A percentile compares a stretch with the other conserved stretches of the same genome.
Evolutionary conservation across 2,113 vertebrate species (phyloP).

Genomic region (Strigops habroptila): DNA sequence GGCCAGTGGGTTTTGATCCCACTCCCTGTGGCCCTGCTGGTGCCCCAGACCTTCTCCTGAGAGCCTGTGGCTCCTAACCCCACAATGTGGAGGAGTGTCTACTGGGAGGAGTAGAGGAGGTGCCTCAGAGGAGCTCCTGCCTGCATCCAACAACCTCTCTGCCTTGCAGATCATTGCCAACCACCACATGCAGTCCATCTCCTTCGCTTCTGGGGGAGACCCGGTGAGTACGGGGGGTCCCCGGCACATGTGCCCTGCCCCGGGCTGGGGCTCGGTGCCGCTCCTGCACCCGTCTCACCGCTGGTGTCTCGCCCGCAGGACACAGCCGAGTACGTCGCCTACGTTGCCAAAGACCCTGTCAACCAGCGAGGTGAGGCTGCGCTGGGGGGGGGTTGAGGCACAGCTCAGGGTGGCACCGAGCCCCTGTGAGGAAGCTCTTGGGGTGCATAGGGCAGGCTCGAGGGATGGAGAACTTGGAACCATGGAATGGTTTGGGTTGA

Average conservation of each 20-base stretch:
- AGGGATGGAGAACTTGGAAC: not conserved
- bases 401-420: not conserved
- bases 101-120: not conserved
- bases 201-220: conserved; percentile 93
- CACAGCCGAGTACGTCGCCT: conserved; percentile 79
- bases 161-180: conserved; percentile 90
- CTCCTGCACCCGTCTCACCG: not conserved
- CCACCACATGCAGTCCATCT: conserved; percentile 97
- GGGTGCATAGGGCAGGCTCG: not conserved
- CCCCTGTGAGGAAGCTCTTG: not conserved
- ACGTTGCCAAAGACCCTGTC: conserved; percentile 98
- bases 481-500: not conserved
- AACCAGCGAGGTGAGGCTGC: conserved; percentile 92
- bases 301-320: conserved; percentile 46
- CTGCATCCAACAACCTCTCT: not conserved
- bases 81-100: not conserved
- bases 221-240: conserved; percentile 80
- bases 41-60: not conserved
- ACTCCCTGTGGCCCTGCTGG: rapidly evolving
- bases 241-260: rapidly evolving
- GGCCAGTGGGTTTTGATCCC: not conserved
- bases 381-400: not conserved
- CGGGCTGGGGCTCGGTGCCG: rapidly evolving
- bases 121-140: not conserved
- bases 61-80: not conserved